A percentile compares a stretch with the other conserved stretches of the same genome.
Conservation (phyloP, 2,113 vertebrate species). For the Salminus brasiliensis region DNA sequence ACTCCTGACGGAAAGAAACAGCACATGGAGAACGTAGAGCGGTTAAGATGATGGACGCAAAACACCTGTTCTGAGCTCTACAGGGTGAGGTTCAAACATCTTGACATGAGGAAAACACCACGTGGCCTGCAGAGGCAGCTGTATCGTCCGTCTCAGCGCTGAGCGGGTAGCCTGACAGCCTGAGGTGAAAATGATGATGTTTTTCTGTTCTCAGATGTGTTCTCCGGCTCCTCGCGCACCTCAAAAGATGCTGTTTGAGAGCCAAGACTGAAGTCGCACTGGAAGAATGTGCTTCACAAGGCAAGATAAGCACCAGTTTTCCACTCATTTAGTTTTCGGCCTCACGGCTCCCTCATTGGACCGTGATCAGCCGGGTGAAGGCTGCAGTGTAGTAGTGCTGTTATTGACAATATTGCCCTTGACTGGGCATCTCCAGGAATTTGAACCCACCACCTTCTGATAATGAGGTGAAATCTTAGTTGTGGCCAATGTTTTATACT, state of each 20-base stretch:
- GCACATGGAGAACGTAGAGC: background rate
- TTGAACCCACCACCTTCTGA: too few species aligned
- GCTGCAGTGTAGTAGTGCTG: too few species aligned
- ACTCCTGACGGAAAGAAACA: constrained; percentile 73
- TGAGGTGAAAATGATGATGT: background rate
- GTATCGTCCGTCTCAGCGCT: background rate
- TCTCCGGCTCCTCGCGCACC: too few species aligned
- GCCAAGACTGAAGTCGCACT: background rate
- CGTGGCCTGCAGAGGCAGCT: background rate
- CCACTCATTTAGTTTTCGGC: too few species aligned
- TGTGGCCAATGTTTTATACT: too few species aligned
- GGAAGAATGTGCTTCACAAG: background rate
- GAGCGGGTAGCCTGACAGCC: background rate
- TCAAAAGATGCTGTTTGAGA: background rate
- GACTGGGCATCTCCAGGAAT: too few species aligned
- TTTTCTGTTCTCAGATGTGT: background rate
- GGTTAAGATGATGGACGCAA: background rate
- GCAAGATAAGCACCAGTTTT: background rate
- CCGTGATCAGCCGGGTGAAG: too few species aligned
- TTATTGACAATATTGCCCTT: too few species aligned
- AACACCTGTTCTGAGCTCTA: constrained; percentile 2
- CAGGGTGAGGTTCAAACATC: background rate
- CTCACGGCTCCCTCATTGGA: too few species aligned
- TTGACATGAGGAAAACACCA: too few species aligned
- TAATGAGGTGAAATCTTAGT: too few species aligned